Evolutionary conservation across 2,113 vertebrate genomes (phyloP).

Genomic region (Sceloporus tristichus): DNA sequence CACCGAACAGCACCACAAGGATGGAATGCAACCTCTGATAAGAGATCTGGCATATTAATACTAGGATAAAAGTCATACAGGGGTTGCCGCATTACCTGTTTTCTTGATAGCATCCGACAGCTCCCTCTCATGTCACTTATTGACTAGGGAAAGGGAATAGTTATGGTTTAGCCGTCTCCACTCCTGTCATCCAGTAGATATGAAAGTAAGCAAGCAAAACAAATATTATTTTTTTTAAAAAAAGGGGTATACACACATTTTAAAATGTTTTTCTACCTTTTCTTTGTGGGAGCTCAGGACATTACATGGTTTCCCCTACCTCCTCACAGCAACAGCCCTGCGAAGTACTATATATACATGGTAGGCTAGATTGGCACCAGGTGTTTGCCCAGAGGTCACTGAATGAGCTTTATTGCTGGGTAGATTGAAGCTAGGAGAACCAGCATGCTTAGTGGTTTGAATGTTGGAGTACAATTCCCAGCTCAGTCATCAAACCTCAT

Average conservation of each 20-base stretch:
- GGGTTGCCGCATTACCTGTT: background rate
- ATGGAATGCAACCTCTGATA: constrained; percentile 20
- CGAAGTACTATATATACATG: background rate
- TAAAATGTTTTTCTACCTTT: background rate
- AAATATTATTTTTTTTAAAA: background rate
- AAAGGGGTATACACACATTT: background rate
- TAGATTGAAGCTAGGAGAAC: too few species aligned
- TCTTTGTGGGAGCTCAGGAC: background rate
- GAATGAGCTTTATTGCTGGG: background rate
- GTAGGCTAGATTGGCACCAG: too few species aligned
- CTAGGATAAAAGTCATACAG: background rate
- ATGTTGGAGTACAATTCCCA: too few species aligned
- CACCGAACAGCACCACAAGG: background rate
- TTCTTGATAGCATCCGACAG: background rate
- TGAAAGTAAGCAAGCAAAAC: background rate
- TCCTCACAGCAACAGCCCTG: background rate
- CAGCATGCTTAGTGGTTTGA: too few species aligned
- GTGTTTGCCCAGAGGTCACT: background rate
- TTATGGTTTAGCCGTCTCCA: background rate
- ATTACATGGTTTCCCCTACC: too few species aligned
- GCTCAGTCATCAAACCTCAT: too few species aligned
- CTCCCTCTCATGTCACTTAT: background rate
- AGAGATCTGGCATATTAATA: constrained; percentile 34
- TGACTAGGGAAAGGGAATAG: background rate
- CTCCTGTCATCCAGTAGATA: background rate